Evolutionary conservation across 2,888 invertebrate genomes (phyloP), one percentile per base, ranked within the genome.

Genomic region (Nesidiocoris tenuis): DNA sequence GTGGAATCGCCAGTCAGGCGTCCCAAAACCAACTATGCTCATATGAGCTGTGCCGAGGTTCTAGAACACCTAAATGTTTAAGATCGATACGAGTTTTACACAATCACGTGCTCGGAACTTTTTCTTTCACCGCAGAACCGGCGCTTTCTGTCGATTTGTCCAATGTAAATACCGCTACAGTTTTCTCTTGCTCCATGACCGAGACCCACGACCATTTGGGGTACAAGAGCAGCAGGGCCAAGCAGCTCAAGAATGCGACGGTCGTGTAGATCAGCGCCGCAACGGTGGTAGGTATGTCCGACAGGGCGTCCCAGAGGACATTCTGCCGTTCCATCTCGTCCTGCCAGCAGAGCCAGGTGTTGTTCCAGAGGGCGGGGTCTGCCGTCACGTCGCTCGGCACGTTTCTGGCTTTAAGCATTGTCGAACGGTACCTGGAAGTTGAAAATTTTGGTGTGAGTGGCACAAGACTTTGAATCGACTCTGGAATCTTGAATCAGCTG

Each of bases 261-360:
- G 68, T 56, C 16, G 67, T 76, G 54, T 74, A 77, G 23, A 77
- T 22, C 59, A 77, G 39, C 24, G 75, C 55, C 1, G 54, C 55
- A 12, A 75, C 2, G n/a, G 61, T 57, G 39, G 67, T 59, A 5
- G 55, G 59, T 7, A 68, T 17, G 61, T 64, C 64, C 17, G 22
- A 18, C 17, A 55, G 54, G 22, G 71, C 54, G 9, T 63, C 54
- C 39, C 39, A 39, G 16, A 72, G 18, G 19, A 72, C 7, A 21
- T 77, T 54, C 25, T 78, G 57, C 22, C 17, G 19, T 23, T 77
- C 76, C 39, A 77, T 67, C 54, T 80, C 79, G 23, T 80, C 80
- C 39, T 77, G 74, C 89, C 89, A 89, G 79, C 84, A 85, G 0
- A 84, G 84, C 89, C 89, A 90, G 0, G 86, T 85, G 68, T 85